Evolutionary conservation across 2,113 vertebrate genomes (phyloP), one percentile per base, ranked within the genome.

Genomic region (Ictalurus punctatus): DNA sequence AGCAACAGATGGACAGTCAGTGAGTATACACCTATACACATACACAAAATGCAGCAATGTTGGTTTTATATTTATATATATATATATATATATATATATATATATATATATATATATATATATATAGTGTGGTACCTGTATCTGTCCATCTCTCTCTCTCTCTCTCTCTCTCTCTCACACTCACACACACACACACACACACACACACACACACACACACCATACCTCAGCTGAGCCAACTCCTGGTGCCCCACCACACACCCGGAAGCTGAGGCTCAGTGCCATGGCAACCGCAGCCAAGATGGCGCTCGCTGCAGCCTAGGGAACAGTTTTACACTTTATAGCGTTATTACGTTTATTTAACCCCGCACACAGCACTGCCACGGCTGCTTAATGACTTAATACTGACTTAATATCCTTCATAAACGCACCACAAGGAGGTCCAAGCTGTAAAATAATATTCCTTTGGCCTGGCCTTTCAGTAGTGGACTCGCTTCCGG

Each of bases 231-330:
- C 73, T 19, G 16, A 63, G 85, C 85, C 85, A 86, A 52, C 56
- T 86, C 81, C 79, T 86, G 63, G 63, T 74, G 80, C 80, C 86
- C 76, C 88, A 63, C 44, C 44, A 69, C 44, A 79, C 61, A 85
- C 34, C 58, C 59, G 84, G 90, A 91, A 92, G 85, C 89, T 83
- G 86, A 88, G 86, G 56, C 82, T 63, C 21, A 58, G n/a, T 87
- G 87, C 87, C 76, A 89, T 90, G 85, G 87, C 69, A 90, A 86
- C 59, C 59, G 52, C 90, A 92, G 90, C 91, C 92, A 92, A 91
- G 74, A 92, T 93, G 90, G 92, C 88, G 89, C 67, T 78, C 59
- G 61, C 16, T 54, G 67, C 85, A 86, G 52, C 73, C 48, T 27
- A 40, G 56, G 84, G 92, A 2, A 34, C 12, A 86, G 69, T 58